Evolutionary conservation across 2,113 vertebrate genomes (phyloP).

Genomic region (Tinamus guttatus): DNA sequence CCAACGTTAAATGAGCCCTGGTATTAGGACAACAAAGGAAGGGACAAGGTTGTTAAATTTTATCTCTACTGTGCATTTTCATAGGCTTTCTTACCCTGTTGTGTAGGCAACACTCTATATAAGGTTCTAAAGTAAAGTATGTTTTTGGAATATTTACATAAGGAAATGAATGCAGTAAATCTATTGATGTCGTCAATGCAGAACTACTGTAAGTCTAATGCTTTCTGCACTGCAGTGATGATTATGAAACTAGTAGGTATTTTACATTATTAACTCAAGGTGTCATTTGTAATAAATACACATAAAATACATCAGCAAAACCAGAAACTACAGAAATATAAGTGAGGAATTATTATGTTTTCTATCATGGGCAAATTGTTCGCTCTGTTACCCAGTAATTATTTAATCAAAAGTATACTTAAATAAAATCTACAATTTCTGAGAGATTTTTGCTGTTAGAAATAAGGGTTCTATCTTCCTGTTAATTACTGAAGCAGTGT

Average conservation of each 20-base stretch:
- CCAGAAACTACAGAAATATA: slow-evolving; percentile 19
- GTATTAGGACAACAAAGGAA: neutral
- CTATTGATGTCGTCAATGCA: slow-evolving; percentile 57
- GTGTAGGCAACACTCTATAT: slow-evolving; percentile 11
- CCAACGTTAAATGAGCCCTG: neutral
- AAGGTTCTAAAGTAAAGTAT: slow-evolving; percentile 37
- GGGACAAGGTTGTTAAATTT: neutral
- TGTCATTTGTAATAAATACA: slow-evolving; percentile 67
- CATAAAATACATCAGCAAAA: slow-evolving; percentile 58
- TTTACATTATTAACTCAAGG: slow-evolving; percentile 76
- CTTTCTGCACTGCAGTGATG: slow-evolving; percentile 78
- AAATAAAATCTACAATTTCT: slow-evolving; percentile 39
- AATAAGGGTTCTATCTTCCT: slow-evolving; percentile 46
- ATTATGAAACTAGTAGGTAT: slow-evolving; percentile 79
- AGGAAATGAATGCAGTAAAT: slow-evolving; percentile 72
- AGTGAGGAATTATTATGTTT: slow-evolving; percentile 35
- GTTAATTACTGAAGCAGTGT: slow-evolving; percentile 62
- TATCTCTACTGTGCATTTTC: neutral
- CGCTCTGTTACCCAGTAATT: slow-evolving; percentile 38
- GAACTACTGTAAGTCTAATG: slow-evolving; percentile 69
- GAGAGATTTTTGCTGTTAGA: slow-evolving; percentile 22
- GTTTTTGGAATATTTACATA: slow-evolving; percentile 56
- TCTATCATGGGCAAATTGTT: slow-evolving; percentile 23
- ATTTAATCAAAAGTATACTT: slow-evolving; percentile 61
- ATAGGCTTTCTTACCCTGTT: neutral